Percentiles rank a stretch among this genome's conserved stretches.
Evolutionary conservation across 2,888 invertebrate species (phyloP).

Genomic region (Spialia ferax): DNA sequence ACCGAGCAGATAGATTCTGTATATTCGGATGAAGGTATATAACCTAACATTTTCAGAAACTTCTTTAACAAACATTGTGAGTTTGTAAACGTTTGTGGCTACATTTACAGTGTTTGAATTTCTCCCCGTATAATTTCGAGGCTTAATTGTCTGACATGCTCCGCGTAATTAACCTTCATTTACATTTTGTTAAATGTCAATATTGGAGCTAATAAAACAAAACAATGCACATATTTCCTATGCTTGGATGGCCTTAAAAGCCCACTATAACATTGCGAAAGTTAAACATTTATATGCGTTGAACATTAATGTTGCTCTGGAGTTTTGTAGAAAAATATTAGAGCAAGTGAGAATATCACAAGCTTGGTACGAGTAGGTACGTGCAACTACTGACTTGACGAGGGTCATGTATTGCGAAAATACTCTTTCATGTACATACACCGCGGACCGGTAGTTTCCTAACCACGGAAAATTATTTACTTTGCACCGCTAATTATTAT

Average conservation of each 20-base stretch:
- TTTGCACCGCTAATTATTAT: slow-evolving; percentile 3
- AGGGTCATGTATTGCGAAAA: slow-evolving; percentile 22
- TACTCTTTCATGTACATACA: not conserved
- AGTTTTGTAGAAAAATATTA: slow-evolving; percentile 39
- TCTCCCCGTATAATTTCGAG: too few relatives aligned
- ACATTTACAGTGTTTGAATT: too few relatives aligned
- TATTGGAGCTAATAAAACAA: slow-evolving; percentile 22
- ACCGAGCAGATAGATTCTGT: slow-evolving; percentile 90
- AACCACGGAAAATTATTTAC: slow-evolving; percentile 1
- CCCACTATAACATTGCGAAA: slow-evolving; percentile 22
- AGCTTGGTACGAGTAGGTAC: slow-evolving; percentile 18
- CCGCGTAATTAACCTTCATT: not conserved
- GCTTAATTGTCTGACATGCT: not conserved
- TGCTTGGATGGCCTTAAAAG: slow-evolving; percentile 24
- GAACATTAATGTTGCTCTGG: slow-evolving; percentile 35
- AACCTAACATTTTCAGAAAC: not conserved
- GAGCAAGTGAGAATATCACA: slow-evolving; percentile 35
- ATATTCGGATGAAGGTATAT: slow-evolving; percentile 78
- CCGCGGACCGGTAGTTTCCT: not conserved
- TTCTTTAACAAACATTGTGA: not conserved
- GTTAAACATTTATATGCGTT: not conserved
- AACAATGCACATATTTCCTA: slow-evolving; percentile 16
- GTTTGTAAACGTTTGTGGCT: not conserved
- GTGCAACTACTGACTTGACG: slow-evolving; percentile 7
- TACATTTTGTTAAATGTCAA: slow-evolving; percentile 15